These are phyloP conservation scores for Ctenodactylus gundi DNA, from an alignment of 2,113 vertebrate species.

Conservation along the genomic window DNA sequence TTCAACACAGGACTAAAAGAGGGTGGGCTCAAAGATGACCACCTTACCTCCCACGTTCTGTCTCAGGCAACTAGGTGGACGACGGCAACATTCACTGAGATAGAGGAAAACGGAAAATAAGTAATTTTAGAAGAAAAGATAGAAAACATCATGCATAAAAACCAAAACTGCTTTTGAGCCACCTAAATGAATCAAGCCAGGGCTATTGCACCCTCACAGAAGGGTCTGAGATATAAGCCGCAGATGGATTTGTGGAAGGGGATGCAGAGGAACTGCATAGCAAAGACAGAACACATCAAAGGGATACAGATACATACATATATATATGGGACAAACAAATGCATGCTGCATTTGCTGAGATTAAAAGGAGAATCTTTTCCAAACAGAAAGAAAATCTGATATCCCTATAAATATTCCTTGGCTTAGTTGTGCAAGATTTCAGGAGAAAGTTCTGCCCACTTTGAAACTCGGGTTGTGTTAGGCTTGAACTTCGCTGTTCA, in stretches of 20 bases:
- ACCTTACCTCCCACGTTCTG: not conserved
- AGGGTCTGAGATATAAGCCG: not conserved
- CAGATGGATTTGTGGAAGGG: not conserved
- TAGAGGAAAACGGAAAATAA: not conserved
- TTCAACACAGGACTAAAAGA: not conserved
- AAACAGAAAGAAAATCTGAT: not conserved
- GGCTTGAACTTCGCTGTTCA: no score
- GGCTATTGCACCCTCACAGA: not conserved
- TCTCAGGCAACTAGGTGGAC: not conserved
- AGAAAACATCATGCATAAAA: no score
- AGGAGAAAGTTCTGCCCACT: not conserved
- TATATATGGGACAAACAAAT: not conserved
- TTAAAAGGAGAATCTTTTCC: not conserved
- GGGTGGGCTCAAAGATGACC: not conserved
- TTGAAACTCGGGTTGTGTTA: no score
- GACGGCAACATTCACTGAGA: not conserved
- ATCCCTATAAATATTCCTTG: not conserved
- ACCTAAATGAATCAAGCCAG: not conserved
- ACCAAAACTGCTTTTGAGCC: not conserved
- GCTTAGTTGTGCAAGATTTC: not conserved
- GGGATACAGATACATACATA: no score
- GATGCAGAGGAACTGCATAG: not conserved
- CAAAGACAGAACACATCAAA: no score
- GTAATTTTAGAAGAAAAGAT: not conserved
- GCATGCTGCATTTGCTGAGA: not conserved